Evolutionary conservation across 2,888 invertebrate genomes (phyloP), one percentile per base, ranked within the genome.

Genomic region (Nomada flava): DNA sequence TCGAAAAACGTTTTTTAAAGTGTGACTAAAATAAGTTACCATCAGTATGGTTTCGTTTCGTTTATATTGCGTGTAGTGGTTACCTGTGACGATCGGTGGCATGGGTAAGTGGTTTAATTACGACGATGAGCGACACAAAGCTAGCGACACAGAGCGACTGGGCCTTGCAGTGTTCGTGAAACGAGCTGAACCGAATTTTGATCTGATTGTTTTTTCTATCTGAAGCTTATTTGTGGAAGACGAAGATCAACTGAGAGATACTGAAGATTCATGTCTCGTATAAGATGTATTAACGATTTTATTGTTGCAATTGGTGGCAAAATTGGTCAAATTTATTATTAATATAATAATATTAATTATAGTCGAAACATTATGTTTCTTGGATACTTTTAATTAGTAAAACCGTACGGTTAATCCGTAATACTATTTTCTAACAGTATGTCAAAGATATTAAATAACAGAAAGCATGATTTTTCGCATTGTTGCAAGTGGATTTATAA

Each of bases 91-190:
- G n/a, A 50, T 20, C 60, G 29, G 11, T 50, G 59, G 26, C 36
- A 60, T 20, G 15, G 20, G 29, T 50, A 42, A 71, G 15, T 50
- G 29, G 29, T 60, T 60, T 60, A 71, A 71, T 70, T 47, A 59
- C 44, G n/a, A 5, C 18, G 11, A 69, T n/a, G 23, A 42, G 29
- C n/a, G 44, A 53, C 18, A 67, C 67, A 67, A 67, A 53, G 53
- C 36, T 36, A 36, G 36, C 7, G 26, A 26, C 26, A 26, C 26
- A 26, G 26, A 26, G 26, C 26, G 53, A 29, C 20, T 67, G 13
- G 29, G n/a, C 7, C 36, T 20, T 44, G 20, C 36, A 7, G 53
- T 11, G 29, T 20, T 29, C 18, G 57, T 26, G 23, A 26, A 57
- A 57, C 26, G 26, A 5, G 57, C 2, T 57, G 57, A 26, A 1